Conservation (phyloP, 2,113 vertebrate genomes). For the Chaetops frenatus region DNA sequence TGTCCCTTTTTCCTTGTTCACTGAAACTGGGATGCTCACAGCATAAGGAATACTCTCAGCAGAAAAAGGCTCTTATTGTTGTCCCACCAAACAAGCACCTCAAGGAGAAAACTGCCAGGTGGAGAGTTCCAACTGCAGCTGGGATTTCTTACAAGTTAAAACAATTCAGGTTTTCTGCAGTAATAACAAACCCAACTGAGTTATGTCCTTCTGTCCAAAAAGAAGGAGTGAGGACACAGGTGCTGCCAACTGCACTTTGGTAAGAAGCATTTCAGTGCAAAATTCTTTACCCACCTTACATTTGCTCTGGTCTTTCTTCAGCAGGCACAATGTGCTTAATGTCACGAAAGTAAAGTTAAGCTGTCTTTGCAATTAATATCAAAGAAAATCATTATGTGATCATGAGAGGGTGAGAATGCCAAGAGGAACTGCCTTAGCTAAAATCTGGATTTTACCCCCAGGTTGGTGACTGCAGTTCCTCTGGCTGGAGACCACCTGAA, state of each 20-base stretch:
- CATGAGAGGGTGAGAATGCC: fast-evolving
- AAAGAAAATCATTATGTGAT: background rate
- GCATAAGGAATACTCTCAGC: background rate
- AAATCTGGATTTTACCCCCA: background rate
- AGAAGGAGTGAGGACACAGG: background rate
- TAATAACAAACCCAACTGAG: background rate
- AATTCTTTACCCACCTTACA: background rate
- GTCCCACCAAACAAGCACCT: background rate
- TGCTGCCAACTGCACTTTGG: background rate
- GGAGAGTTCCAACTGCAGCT: background rate
- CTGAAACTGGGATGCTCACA: background rate
- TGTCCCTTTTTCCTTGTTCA: background rate
- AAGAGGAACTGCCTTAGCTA: background rate
- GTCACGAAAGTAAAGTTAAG: background rate
- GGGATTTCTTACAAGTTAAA: background rate
- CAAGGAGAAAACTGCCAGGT: background rate
- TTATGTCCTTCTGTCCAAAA: background rate
- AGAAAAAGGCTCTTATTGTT: background rate
- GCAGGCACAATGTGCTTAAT: background rate
- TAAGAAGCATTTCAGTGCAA: background rate
- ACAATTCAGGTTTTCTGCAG: background rate
- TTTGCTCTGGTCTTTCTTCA: background rate
- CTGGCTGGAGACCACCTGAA: background rate
- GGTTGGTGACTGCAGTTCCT: background rate
- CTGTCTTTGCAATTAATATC: background rate